Base-by-base conservation (phyloP, 2,888 invertebrate species). In the Nomada fabriciana region DNA sequence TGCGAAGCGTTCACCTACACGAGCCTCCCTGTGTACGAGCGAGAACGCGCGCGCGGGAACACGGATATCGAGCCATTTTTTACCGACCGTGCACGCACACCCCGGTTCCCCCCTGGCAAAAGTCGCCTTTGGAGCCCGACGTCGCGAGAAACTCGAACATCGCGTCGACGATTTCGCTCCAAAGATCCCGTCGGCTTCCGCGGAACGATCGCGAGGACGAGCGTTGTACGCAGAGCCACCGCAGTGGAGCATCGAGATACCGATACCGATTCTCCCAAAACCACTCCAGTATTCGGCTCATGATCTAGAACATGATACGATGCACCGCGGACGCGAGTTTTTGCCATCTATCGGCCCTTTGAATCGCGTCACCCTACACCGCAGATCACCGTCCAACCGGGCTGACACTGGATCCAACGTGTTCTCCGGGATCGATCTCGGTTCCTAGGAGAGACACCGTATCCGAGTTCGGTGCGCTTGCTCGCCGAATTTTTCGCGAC, bases 321-420 rank as follows among this genome's bases (percentile, higher is more conserved):
- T 75, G 75, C 67, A 23, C 61, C 53, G 63, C 72, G 63, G 69
- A 85, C 72, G 80, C 78, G 63, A 80, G 75, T 85, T 85, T 83
- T 86, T 83, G 81, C 73, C 64, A 85, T 84, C 86, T 82, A 85
- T 86, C 87, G 82, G 80, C 80, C 83, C 82, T 79, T 81, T 84
- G 80, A 82, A 79, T 88, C 88, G 76, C 81, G 90, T 89, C 86
- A 90, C 80, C 83, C 86, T 89, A 90, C 86, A 90, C 89, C 86
- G 69, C 78, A 75, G 88, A 89, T 90, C 84, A 85, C 83, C 85
- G 13, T 53, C 84, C 84, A 69, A 71, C 69, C 80, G 70, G 80
- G 80, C 78, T 83, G 90, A 89, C 87, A 89, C 86, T 80, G 83
- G 90, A 90, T 90, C 82, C 84, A 84, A 78, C 59, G 80, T 64